Evolutionary conservation across 2,888 invertebrate species (phyloP).

Genomic region (Apamea crenata): DNA sequence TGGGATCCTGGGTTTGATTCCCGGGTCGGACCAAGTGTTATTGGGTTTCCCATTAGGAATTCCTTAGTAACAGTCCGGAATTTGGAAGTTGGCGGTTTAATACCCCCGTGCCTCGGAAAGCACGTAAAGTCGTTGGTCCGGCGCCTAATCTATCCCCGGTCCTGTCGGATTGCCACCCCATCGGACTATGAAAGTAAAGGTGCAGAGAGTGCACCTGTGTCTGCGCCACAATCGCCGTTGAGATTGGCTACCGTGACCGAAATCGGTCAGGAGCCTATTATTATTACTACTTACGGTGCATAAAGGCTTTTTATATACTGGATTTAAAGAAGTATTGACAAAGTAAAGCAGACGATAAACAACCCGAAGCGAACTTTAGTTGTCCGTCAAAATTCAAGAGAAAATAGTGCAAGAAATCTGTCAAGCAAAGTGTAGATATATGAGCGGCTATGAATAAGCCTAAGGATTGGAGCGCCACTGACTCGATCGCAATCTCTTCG

Average conservation of each 20-base stretch:
- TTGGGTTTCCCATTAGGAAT: no score
- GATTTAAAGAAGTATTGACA: neutral
- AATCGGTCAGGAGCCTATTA: neutral
- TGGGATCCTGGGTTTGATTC: no score
- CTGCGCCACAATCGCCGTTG: neutral
- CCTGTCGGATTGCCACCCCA: neutral
- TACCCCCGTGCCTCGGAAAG: no score
- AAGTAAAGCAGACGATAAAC: neutral
- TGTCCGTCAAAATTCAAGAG: neutral
- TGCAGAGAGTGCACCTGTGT: neutral
- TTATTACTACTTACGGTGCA: neutral
- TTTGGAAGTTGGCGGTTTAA: no score
- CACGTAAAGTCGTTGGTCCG: neutral
- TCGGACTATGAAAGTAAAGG: neutral
- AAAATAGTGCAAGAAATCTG: neutral
- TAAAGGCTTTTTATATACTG: neutral
- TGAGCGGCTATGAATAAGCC: slow-evolving; percentile 4
- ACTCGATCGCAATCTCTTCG: slow-evolving; percentile 12
- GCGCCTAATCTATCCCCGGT: neutral
- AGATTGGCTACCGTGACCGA: neutral
- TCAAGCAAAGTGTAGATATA: slow-evolving; percentile 1
- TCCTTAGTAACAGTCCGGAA: no score
- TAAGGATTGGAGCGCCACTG: slow-evolving; percentile 9
- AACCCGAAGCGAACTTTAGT: neutral
- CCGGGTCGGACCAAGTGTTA: no score